Evolutionary conservation across 2,888 invertebrate species (phyloP), one percentile per base, ranked within the genome.

Genomic region (Synanthedon andrenaeformis): DNA sequence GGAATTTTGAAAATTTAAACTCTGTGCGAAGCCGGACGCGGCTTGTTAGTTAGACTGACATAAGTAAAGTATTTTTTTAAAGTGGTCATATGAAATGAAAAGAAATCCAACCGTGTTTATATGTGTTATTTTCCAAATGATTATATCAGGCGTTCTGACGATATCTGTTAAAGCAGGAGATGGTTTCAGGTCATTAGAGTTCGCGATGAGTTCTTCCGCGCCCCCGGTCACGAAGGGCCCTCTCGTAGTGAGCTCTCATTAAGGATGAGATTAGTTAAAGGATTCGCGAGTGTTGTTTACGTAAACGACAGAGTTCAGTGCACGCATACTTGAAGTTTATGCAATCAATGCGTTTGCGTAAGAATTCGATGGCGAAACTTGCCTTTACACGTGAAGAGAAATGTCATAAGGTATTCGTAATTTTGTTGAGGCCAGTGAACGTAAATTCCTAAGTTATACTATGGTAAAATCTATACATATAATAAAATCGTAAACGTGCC

Each of bases 151-250:
- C 69, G 69, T 55, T 72, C 66, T 70, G 64, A 72, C 69, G 69
- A 72, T 76, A 74, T 76, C 72, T 74, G 66, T 75, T 78, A 74
- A 76, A 75, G 70, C 71, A 65, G 62, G 63, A 74, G 77, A 76
- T 70, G 72, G 68, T 75, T 79, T 74, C 74, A 69, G 66, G 69
- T 72, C 80, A 81, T 83, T 83, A 83, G 78, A 76, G 67, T 56
- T 72, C 57, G 71, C 76, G 82, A 83, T 80, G 82, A 79, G 77
- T 67, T 70, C 70, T 76, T 79, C 79, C 79, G 69, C 72, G 80
- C 81, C 80, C 77, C 74, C 69, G 80, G 81, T 63, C 74, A 76
- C 58, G 70, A 61, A 74, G 78, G 79, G 75, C 69, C 66, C 59
- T 69, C 68, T 69, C 68, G 69, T 65, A 49, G 54, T 65, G 65